These are phyloP conservation scores for Piprites chloris DNA, from an alignment of 2,113 vertebrate species.

Conservation along the genomic window DNA sequence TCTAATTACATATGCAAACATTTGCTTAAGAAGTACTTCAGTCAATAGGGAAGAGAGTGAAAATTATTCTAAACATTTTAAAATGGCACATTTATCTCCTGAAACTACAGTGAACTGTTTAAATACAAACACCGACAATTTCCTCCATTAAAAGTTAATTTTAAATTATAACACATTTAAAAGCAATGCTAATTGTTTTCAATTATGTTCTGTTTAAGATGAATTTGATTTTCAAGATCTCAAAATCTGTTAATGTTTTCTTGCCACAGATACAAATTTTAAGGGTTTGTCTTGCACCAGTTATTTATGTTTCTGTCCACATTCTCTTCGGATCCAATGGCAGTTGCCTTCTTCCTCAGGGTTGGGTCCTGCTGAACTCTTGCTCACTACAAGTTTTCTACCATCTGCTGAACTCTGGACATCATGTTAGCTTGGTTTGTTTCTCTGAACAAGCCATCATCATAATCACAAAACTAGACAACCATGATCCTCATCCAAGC, in stretches of 20 bases:
- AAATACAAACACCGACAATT: neutral
- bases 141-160: neutral
- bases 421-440: neutral
- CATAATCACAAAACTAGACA: neutral
- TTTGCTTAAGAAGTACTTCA: constrained; percentile 37
- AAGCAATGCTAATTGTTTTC: neutral
- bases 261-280: neutral
- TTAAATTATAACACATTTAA: neutral
- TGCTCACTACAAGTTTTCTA: neutral
- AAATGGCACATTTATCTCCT: neutral
- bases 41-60: neutral
- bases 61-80: neutral
- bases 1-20: constrained; percentile 29
- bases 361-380: fast-evolving
- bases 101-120: neutral
- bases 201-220: neutral
- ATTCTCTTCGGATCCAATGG: neutral
- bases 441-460: neutral
- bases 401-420: neutral
- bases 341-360: neutral
- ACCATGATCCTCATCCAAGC: neutral
- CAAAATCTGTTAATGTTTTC: neutral
- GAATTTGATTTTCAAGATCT: neutral
- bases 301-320: neutral
- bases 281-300: neutral